A percentile compares a stretch with the other conserved stretches of the same genome.
phyloP scores from a whole-genome alignment of 2,888 invertebrate genomes.

The Quadroppia sp. region DNA sequence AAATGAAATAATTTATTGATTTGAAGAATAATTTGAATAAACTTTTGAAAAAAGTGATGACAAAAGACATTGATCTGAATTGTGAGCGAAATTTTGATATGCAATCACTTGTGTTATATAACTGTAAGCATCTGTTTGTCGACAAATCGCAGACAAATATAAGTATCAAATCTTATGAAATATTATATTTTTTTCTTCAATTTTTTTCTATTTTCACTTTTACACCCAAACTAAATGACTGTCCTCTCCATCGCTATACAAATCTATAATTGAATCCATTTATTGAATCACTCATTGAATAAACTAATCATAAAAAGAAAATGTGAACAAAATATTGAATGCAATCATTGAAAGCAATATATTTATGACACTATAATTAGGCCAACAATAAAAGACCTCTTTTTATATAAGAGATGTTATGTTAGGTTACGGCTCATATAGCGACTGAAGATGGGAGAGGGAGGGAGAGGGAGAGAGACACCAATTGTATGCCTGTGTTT shows the following conservation, averaged over 20 bases:
- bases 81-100: too few species aligned
- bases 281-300: constrained; percentile 19
- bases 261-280: constrained; percentile 19
- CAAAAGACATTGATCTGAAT: too few species aligned
- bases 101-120: not conserved
- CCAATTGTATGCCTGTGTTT: not conserved
- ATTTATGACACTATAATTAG: constrained; percentile 1
- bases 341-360: not conserved
- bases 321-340: not conserved
- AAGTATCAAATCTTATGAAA: too few species aligned
- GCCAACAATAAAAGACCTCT: not conserved
- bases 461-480: not conserved
- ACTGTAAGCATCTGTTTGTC: not conserved
- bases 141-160: not conserved
- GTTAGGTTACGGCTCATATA: constrained; percentile 1
- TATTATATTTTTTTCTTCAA: not conserved
- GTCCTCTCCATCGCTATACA: not conserved
- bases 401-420: not conserved
- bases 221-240: not conserved
- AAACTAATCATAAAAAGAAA: constrained; percentile 13
- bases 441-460: not conserved
- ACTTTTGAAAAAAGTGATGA: not conserved
- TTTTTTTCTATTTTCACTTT: not conserved
- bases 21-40: constrained; percentile 2
- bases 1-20: too few species aligned